phyloP scores from a whole-genome alignment of 2,888 invertebrate genomes.

The Ophion costatus region DNA sequence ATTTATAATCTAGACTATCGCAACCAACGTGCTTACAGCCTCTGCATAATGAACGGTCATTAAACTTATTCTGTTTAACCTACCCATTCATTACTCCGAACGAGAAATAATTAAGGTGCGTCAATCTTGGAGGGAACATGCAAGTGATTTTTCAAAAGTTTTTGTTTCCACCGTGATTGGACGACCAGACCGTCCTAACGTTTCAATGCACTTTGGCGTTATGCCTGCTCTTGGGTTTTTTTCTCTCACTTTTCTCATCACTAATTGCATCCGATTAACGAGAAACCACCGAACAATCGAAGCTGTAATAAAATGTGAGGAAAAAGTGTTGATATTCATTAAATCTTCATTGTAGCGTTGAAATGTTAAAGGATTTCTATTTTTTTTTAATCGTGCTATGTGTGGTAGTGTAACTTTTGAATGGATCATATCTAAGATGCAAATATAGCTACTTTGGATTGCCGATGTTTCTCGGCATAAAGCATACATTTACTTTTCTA shows the following conservation, averaged over 20 bases:
- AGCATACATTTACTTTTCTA: constrained; percentile 61
- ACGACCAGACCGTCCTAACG: neutral
- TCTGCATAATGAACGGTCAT: neutral
- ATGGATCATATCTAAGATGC: constrained; percentile 36
- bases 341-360: neutral
- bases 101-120: constrained; percentile 17
- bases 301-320: neutral
- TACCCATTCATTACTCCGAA: constrained; percentile 2
- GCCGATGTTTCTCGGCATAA: constrained; percentile 33
- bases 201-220: neutral
- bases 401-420: neutral
- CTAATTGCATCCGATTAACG: neutral
- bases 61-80: constrained; percentile 14
- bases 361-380: neutral
- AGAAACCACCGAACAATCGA: neutral
- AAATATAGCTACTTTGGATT: constrained; percentile 16
- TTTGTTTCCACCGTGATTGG: neutral
- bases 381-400: neutral
- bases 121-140: neutral
- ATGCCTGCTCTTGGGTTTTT: neutral
- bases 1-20: neutral
- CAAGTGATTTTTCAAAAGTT: constrained; percentile 13
- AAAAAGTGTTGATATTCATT: neutral
- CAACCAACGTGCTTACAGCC: neutral
- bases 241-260: neutral